These are phyloP conservation scores for Syrista parreyssii DNA, from an alignment of 2,888 invertebrate genomes.

Conservation along the genomic window DNA sequence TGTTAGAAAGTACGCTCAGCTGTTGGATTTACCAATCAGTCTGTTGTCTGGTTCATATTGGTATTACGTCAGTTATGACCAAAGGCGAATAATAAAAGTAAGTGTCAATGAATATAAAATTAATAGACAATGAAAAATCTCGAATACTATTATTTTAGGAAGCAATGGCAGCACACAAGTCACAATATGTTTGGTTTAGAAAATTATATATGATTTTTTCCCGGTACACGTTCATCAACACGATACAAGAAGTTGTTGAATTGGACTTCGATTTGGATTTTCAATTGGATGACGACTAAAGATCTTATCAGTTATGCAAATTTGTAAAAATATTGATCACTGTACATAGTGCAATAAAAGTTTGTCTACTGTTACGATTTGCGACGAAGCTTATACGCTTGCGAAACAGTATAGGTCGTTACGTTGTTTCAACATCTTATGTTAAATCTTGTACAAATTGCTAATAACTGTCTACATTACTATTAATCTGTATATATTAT, in stretches of 20 bases:
- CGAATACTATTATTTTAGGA: conserved; percentile 64
- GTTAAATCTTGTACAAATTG: background rate
- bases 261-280: conserved; percentile 83
- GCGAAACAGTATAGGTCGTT: background rate
- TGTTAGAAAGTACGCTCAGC: conserved; percentile 85
- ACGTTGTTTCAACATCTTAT: background rate
- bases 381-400: background rate
- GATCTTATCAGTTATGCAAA: background rate
- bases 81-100: conserved; percentile 56
- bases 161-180: conserved; percentile 88
- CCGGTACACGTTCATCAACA: conserved; percentile 91
- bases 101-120: conserved; percentile 20
- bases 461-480: background rate
- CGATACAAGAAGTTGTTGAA: conserved; percentile 79
- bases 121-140: background rate
- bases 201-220: conserved; percentile 89
- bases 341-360: conserved; percentile 11
- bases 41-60: conserved; percentile 82
- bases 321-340: background rate
- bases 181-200: conserved; percentile 97
- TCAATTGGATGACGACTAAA: conserved; percentile 71
- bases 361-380: background rate
- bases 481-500: background rate
- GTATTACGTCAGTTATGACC: conserved; percentile 68
- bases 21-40: conserved; percentile 86